A percentile compares a stretch with the other conserved stretches of the same genome.
Evolutionary conservation across 1,140 invertebrate genomes (phyloP).

Genomic region (Frieseomelitta varia): DNA sequence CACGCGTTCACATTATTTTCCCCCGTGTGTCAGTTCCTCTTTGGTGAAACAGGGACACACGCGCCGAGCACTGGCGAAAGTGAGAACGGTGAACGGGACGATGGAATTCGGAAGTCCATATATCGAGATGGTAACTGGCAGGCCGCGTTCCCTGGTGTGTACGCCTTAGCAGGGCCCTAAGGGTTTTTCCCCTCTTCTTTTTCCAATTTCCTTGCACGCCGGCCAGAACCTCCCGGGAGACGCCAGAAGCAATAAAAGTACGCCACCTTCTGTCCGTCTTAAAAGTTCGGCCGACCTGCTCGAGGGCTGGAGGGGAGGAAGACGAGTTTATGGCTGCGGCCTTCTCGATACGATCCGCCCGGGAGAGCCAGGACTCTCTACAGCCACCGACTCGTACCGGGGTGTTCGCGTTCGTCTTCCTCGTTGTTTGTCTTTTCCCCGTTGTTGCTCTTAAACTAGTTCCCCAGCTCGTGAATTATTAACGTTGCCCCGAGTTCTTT

Average conservation of each 20-base stretch:
- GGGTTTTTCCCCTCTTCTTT: slow-evolving; percentile 29
- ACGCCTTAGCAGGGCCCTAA: slow-evolving; percentile 34
- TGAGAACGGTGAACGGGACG: not conserved
- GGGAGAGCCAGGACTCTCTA: not conserved
- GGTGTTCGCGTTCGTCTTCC: not conserved
- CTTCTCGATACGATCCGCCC: slow-evolving; percentile 16
- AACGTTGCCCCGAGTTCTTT: not conserved
- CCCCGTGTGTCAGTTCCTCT: not conserved
- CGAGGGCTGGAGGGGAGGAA: not conserved
- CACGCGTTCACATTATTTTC: not conserved
- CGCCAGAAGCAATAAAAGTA: slow-evolving; percentile 58
- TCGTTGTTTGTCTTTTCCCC: slow-evolving; percentile 6
- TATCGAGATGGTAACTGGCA: slow-evolving; percentile 48
- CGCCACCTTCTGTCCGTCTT: slow-evolving; percentile 57
- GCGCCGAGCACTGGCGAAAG: too few relatives aligned
- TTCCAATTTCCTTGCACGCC: slow-evolving; percentile 54
- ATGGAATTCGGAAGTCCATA: slow-evolving; percentile 57
- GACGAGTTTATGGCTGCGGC: slow-evolving; percentile 55
- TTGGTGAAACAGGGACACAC: not conserved
- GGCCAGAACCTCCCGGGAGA: slow-evolving; percentile 31
- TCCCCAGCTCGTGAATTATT: slow-evolving; percentile 28
- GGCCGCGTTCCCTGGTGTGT: slow-evolving; percentile 8
- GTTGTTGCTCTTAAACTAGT: slow-evolving; percentile 18
- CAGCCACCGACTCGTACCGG: too few relatives aligned
- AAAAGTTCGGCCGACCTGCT: slow-evolving; percentile 53